Evolutionary conservation across 2,797 vertebrate genomes (phyloP), one percentile per base, ranked within the genome.

Genomic region (Lutjanus argentimaculatus): DNA sequence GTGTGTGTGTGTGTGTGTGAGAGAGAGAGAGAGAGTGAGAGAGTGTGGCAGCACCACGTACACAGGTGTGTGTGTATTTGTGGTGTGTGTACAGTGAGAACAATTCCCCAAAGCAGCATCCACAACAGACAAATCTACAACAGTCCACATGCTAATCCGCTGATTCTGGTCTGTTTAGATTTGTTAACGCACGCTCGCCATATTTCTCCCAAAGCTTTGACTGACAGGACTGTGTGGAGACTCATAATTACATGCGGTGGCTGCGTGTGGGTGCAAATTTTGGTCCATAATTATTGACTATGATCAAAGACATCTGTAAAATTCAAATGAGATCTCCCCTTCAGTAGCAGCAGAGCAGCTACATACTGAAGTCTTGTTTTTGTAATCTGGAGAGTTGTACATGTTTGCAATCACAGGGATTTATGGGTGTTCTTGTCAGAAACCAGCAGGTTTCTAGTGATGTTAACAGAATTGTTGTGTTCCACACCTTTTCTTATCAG

Each of bases 171-270:
- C 51, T 7, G 42, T 87, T 78, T 65, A 67, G 63, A 84, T 89
- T 88, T 82, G 66, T 82, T 53, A 82, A 62, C 53, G 42, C 48
- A 14, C 22, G 1, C 49, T 16, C 7, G 2, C 43, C 68, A 21
- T 57, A 64, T 84, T 89, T 74, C 46, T 62, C 59, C 42, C 45
- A 75, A 71, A 85, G 70, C 78, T 80, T 61, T 90, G 89, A 90
- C 61, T 86, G 90, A 89, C 90, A 89, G 87, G 70, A 56, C 64
- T 63, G 53, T 58, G 72, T 10, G 25, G 67, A 46, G 64, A 12
- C 10, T 14, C 48, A 55, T 73, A 55, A 79, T 74, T 78, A 57
- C 22, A 65, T 42, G 42, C 63, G 10, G 17, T 2, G 17, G 61
- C 51, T 79, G 69, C n/a, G 16, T 19, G 48, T 30, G 49, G 21